Conservation (phyloP, 2,113 vertebrate species). For the Aix galericulata region DNA sequence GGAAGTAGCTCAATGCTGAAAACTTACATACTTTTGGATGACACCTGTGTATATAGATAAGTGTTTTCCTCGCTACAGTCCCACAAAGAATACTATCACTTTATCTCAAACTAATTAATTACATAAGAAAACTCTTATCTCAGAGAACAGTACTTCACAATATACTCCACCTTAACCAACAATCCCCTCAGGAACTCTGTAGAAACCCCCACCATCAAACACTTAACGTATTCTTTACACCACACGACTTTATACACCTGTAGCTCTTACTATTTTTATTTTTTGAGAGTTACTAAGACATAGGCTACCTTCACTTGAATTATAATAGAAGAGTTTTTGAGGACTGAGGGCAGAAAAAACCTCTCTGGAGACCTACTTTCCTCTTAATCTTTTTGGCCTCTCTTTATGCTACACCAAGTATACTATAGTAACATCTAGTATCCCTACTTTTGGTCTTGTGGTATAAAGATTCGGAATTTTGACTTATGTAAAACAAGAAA, state of each 20-base stretch:
- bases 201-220: neutral
- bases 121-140: neutral
- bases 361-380: neutral
- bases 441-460: neutral
- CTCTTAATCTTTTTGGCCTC: neutral
- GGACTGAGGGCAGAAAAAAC: neutral
- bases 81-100: neutral
- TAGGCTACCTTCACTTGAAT: neutral
- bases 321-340: neutral
- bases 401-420: neutral
- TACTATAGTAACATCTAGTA: neutral
- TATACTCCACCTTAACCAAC: neutral
- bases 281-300: neutral
- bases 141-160: neutral
- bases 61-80: neutral
- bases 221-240: neutral
- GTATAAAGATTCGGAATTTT: neutral
- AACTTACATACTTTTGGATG: neutral
- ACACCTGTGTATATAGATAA: neutral
- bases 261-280: no score
- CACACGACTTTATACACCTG: neutral
- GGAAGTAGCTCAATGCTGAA: neutral
- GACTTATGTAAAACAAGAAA: neutral
- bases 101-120: neutral
- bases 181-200: neutral